Conservation (phyloP, 2,113 vertebrate species). For the Podarcis muralis region DNA sequence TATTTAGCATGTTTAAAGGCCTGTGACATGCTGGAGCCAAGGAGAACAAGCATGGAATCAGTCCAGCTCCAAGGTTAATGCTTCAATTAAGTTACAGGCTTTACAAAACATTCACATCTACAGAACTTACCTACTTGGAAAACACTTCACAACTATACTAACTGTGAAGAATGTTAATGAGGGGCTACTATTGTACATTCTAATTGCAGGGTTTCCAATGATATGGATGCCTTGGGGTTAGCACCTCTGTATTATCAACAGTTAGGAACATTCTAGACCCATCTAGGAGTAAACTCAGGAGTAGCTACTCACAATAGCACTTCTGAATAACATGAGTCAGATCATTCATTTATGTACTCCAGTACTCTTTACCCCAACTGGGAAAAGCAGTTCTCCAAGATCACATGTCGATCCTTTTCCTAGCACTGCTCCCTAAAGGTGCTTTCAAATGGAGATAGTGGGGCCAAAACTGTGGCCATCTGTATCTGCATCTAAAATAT, state of each 20-base stretch:
- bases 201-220: slow-evolving; percentile 51
- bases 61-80: slow-evolving; percentile 18
- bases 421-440: neutral
- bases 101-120: slow-evolving; percentile 36
- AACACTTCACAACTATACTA: slow-evolving; percentile 25
- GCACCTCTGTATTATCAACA: slow-evolving; percentile 36
- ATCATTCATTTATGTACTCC: neutral
- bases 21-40: slow-evolving; percentile 47
- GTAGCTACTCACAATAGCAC: slow-evolving; percentile 47
- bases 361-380: neutral
- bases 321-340: neutral
- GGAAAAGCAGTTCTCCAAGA: neutral
- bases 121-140: slow-evolving; percentile 19
- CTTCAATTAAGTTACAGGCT: slow-evolving; percentile 41
- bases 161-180: slow-evolving; percentile 33
- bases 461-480: too few relatives aligned
- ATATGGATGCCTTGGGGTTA: slow-evolving; percentile 44
- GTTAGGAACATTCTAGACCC: slow-evolving; percentile 46
- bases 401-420: neutral
- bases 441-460: neutral
- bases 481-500: neutral
- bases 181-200: slow-evolving; percentile 11
- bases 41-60: slow-evolving; percentile 5
- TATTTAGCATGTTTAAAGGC: slow-evolving; percentile 63
- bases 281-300: slow-evolving; percentile 46